Base-by-base conservation (phyloP, 2,797 vertebrate species). In the Champsocephalus gunnari region DNA sequence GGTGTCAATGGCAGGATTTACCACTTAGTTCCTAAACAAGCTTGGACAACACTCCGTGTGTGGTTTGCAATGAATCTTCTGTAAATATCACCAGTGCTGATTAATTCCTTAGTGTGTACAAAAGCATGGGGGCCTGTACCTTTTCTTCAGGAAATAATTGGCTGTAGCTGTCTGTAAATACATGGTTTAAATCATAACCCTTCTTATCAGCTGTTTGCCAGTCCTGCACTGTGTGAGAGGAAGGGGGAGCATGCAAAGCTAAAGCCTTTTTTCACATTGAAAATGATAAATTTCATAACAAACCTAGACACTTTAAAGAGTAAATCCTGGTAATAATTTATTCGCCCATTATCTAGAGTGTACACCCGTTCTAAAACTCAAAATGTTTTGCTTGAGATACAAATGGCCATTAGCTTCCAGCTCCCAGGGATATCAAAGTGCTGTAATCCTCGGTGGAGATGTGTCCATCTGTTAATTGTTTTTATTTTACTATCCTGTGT, bases 1-100 rank as follows among this genome's bases (percentile, higher is more conserved):
- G 92, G 88, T 90, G 85, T 92, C 86, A 92, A 91, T 93, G 75
- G 70, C 75, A 77, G 80, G 92, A 93, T 93, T 92, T 90, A 83
- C 81, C 83, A 87, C 83, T 89, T 88, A 81, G 88, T 89, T 87
- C 82, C 86, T 54, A 89, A 93, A 92, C 88, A 90, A 87, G 85
- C 79, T 13, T 3, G 62, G 75, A 64, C 72, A 79, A 82, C 53
- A 63, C 71, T 75, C 48, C 71, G 61, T 12, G 77, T 53, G 56
- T 67, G 68, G 47, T 77, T 87, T 73, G 79, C 75, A 86, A 87
- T 91, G 80, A 91, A 87, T 87, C 91, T 82, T 70, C 77, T 62
- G 67, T 54, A 65, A 75, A 79, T 81, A 90, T 87, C 61, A 45
- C 57, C 68, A 54, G 51, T 69, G 66, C 79, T 77, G 73, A 74